Base-by-base conservation (phyloP, 2,113 vertebrate species). In the Argyrosomus japonicus region DNA sequence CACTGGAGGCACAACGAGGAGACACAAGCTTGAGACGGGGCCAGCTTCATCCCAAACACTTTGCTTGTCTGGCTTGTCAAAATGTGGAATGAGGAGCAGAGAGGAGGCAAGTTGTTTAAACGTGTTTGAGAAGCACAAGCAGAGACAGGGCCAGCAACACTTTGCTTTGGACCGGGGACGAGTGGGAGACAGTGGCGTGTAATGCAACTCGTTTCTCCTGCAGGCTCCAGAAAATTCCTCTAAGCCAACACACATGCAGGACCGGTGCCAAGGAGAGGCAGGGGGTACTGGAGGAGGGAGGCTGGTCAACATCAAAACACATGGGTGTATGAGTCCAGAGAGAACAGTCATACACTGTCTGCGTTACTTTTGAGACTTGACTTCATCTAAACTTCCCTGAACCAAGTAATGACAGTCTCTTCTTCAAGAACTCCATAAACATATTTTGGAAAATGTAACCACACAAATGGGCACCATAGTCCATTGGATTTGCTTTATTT, bases 81-180 rank as follows among this genome's bases (percentile, higher is more conserved):
- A 57, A 58, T 19, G 68, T 60, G 80, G 69, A 87, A 80, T 79
- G 83, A 72, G 78, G 68, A 75, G 80, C 29, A 13, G 45, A 81
- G 79, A 76, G 54, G 71, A 81, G 60, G 75, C 79, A 68, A 77
- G 80, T 79, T 90, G 81, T 88, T 81, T 73, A 27, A 78, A 83
- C 73, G 32, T 81, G 80, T 89, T 54, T n/a, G 77, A 75, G 70
- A 69, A 65, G 62, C 64, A 58, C 65, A 82, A 79, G 85, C 69
- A 63, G 32, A 87, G 69, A 75, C 78, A 58, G 68, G 48, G 77
- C 83, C 83, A 68, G 82, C 68, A 70, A 85, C 68, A 19, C 48
- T 81, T 70, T 56, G n/a, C 43, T 65, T 68, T 75, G 77, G 80
- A 62, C 51, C 2, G 6, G 63, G 67, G 79, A 40, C 11, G 6